phyloP scores from a whole-genome alignment of 2,888 invertebrate species.

The Thecocarcelia acutangulata region DNA sequence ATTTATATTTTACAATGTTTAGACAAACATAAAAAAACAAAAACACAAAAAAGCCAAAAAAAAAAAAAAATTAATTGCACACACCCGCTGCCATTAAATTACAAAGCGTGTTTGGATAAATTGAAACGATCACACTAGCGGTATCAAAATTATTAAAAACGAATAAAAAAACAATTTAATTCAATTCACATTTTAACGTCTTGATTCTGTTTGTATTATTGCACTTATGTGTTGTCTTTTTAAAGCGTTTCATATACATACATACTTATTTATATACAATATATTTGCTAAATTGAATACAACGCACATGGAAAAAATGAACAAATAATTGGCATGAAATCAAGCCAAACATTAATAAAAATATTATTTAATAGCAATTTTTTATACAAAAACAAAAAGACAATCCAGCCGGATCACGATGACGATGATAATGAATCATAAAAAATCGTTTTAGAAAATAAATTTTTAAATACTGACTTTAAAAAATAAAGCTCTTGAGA shows the following conservation, averaged over 20 bases:
- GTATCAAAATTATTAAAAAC: constrained; percentile 1
- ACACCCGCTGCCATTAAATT: constrained; percentile 12
- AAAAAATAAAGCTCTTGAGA: constrained; percentile 33
- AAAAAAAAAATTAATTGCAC: constrained; percentile 5
- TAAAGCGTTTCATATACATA: background rate
- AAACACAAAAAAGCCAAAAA: background rate
- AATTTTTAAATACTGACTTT: constrained; percentile 9
- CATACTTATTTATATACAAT: too few relatives aligned
- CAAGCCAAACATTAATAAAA: constrained; percentile 35
- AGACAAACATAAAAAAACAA: constrained; percentile 10
- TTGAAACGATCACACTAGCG: constrained; percentile 22
- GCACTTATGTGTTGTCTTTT: background rate
- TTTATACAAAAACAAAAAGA: constrained; percentile 15
- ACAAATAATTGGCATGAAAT: constrained; percentile 40
- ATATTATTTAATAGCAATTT: constrained; percentile 34
- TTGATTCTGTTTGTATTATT: background rate
- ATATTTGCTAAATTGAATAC: background rate
- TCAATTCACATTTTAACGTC: constrained; percentile 6
- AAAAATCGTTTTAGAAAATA: constrained; percentile 16
- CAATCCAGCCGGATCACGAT: constrained; percentile 16
- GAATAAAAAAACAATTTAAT: constrained; percentile 19
- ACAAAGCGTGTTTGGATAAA: constrained; percentile 23
- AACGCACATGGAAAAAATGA: background rate
- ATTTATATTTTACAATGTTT: constrained; percentile 28
- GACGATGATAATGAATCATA: constrained; percentile 37